Conservation (phyloP, 2,113 vertebrate species). For the Heterocephalus glaber region DNA sequence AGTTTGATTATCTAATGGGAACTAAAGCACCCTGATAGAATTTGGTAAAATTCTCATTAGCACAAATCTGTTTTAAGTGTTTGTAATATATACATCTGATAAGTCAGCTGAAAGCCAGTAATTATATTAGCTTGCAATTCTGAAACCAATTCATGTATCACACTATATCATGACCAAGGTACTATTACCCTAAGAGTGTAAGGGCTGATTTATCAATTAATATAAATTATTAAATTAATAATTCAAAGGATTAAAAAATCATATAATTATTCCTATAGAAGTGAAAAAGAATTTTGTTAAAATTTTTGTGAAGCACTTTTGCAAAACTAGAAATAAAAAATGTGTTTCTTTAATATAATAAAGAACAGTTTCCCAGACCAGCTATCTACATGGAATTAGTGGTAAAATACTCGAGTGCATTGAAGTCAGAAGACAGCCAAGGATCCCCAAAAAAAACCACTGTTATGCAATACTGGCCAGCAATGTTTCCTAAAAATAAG, state of each 20-base stretch:
- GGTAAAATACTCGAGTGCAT: neutral
- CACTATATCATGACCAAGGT: neutral
- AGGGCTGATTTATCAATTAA: conserved; percentile 13
- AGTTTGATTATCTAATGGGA: conserved; percentile 33
- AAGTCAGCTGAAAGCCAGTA: neutral
- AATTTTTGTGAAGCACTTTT: conserved; percentile 2
- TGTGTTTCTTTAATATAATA: neutral
- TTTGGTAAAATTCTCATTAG: conserved; percentile 22
- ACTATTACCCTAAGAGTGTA: neutral
- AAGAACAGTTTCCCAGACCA: neutral
- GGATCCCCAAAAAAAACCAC: neutral
- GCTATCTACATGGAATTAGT: neutral
- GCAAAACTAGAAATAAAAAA: conserved; percentile 27
- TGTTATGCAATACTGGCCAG: neutral
- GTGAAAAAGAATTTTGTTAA: conserved; percentile 15
- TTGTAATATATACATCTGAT: conserved; percentile 22
- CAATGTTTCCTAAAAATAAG: conserved; percentile 25
- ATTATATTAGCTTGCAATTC: conserved; percentile 44
- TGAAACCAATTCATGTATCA: conserved; percentile 27
- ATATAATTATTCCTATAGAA: neutral
- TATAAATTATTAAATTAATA: conserved; percentile 18
- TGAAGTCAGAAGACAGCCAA: neutral
- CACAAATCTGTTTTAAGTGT: conserved; percentile 48
- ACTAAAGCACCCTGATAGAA: neutral
- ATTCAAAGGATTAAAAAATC: conserved; percentile 13